Percentiles rank a stretch among this genome's conserved stretches.
These are phyloP conservation scores for Odontomachus brunneus DNA, from an alignment of 1,140 invertebrate species.

Conservation along the genomic window DNA sequence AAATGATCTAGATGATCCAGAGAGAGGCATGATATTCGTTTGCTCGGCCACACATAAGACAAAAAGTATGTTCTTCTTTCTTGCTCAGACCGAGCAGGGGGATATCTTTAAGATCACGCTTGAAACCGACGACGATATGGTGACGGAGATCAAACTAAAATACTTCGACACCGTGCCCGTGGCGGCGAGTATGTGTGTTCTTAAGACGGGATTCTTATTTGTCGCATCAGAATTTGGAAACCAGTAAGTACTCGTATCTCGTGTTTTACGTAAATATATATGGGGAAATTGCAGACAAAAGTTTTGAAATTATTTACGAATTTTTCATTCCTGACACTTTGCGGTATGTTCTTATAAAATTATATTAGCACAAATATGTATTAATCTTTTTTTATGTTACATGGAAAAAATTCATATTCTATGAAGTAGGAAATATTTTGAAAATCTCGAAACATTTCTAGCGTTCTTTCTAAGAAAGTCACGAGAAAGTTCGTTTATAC, in stretches of 20 bases:
- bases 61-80: constrained; percentile 99
- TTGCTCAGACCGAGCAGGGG: constrained; percentile 97
- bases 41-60: constrained; percentile 99
- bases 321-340: too few species aligned
- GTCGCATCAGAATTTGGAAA: constrained; percentile 99
- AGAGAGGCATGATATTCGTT: constrained; percentile 99
- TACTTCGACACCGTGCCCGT: constrained; percentile 99
- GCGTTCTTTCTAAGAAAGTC: too few species aligned
- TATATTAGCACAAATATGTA: too few species aligned
- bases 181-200: constrained; percentile 97
- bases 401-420: too few species aligned
- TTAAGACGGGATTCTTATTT: constrained; percentile 99
- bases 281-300: too few species aligned
- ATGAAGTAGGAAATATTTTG: too few species aligned
- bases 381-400: too few species aligned
- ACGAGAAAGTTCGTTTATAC: too few species aligned
- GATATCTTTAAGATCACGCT: constrained; percentile 99
- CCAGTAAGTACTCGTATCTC: constrained; percentile 93
- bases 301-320: too few species aligned
- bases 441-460: too few species aligned
- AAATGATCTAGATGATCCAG: constrained; percentile 99
- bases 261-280: neutral
- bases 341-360: too few species aligned
- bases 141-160: constrained; percentile 99
- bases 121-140: constrained; percentile 98